Evolutionary conservation across 1,140 invertebrate genomes (phyloP).

Genomic region (Tetragonula clypearis): DNA sequence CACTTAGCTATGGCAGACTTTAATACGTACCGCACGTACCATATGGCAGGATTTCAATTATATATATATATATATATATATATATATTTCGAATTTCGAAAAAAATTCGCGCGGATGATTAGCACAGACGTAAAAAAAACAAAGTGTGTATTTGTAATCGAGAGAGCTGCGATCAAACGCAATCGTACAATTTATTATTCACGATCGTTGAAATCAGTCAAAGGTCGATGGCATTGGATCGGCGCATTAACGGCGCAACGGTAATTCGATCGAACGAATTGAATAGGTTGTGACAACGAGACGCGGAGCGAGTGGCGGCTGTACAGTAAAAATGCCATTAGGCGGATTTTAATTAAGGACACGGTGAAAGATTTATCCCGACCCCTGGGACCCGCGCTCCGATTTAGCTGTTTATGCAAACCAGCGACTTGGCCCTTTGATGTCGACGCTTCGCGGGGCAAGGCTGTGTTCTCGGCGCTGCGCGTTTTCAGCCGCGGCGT

Average conservation of each 20-base stretch:
- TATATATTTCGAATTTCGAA: too few relatives aligned
- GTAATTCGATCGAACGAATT: background rate
- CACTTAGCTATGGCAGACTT: too few relatives aligned
- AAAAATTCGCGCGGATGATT: too few relatives aligned
- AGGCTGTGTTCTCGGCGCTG: background rate
- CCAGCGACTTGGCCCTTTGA: conserved; percentile 28
- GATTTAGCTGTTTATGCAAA: conserved; percentile 48
- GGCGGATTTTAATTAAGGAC: conserved; percentile 29
- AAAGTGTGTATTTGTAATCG: too few relatives aligned
- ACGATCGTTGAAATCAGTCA: background rate
- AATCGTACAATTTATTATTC: too few relatives aligned
- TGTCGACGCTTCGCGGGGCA: conserved; percentile 8
- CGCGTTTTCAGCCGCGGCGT: background rate
- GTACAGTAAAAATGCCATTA: conserved; percentile 10
- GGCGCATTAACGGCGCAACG: background rate
- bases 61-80: too few relatives aligned
- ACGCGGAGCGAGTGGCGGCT: background rate
- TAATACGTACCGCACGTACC: too few relatives aligned
- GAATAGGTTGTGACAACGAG: too few relatives aligned
- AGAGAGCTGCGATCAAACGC: too few relatives aligned
- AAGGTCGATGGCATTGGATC: background rate
- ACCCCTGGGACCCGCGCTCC: background rate
- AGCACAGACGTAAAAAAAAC: too few relatives aligned
- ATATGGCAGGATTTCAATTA: too few relatives aligned
- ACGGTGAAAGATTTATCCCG: conserved; percentile 31